A percentile compares a stretch with the other conserved stretches of the same genome.
phyloP scores from a whole-genome alignment of 35 echinoderm and acorn worm genomes.

The Apostichopus japonicus region DNA sequence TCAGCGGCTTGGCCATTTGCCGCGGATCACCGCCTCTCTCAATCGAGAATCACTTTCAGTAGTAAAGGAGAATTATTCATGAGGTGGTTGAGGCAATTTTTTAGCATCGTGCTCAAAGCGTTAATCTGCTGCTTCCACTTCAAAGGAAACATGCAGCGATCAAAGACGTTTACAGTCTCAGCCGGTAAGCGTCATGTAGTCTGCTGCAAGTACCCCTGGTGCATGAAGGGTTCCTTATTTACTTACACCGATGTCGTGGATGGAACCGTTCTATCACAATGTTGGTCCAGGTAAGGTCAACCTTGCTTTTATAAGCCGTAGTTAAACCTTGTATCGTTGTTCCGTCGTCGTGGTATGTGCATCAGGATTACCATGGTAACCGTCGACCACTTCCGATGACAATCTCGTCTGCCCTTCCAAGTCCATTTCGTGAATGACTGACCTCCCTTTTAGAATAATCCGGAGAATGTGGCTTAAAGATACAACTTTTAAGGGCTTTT shows the following conservation, averaged over 20 bases:
- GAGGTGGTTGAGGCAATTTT: background rate
- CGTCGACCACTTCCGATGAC: background rate
- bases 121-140: constrained; percentile 21
- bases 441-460: background rate
- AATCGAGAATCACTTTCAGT: constrained; percentile 40
- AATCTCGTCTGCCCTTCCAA: background rate
- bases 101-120: constrained; percentile 21
- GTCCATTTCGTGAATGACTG: background rate
- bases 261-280: constrained; percentile 56
- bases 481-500: too few relatives aligned
- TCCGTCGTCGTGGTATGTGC: background rate
- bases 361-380: background rate
- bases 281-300: constrained; percentile 55
- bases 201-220: background rate
- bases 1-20: constrained; percentile 26
- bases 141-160: constrained; percentile 31
- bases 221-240: background rate
- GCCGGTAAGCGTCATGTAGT: constrained; percentile 20
- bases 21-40: constrained; percentile 26
- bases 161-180: background rate
- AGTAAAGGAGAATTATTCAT: constrained; percentile 41
- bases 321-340: too few relatives aligned
- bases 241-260: constrained; percentile 50
- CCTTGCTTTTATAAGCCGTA: background rate
- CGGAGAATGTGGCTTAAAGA: too few relatives aligned